phyloP scores from a whole-genome alignment of 2,113 vertebrate genomes.

The Scartelaos histophorus region DNA sequence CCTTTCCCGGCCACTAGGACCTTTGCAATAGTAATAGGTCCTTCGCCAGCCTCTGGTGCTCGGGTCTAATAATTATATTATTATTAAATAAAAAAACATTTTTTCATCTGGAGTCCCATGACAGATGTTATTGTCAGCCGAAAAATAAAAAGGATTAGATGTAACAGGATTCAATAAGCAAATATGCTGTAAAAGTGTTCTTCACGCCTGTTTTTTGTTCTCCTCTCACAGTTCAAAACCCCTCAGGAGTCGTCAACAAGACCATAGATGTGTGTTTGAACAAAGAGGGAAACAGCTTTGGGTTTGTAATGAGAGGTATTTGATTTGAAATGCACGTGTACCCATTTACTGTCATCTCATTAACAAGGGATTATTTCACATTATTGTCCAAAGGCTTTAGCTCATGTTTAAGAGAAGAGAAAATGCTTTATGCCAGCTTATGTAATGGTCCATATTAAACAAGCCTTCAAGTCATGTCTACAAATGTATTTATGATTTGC shows the following conservation, averaged over 20 bases:
- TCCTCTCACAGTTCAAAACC: conserved; percentile 82
- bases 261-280: conserved; percentile 91
- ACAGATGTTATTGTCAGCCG: too few species aligned
- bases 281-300: conserved; percentile 97
- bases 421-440: not conserved
- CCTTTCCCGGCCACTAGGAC: too few species aligned
- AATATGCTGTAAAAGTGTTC: not conserved
- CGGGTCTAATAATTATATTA: too few species aligned
- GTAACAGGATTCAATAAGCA: too few species aligned
- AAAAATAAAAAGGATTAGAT: not conserved
- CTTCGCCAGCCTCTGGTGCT: too few species aligned
- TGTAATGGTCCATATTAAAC: not conserved
- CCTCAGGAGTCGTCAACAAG: conserved; percentile 86
- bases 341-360: not conserved
- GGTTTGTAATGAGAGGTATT: conserved; percentile 94
- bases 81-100: too few species aligned
- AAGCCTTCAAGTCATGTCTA: not conserved
- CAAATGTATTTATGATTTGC: not conserved
- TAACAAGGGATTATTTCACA: not conserved
- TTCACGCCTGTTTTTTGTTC: not conserved
- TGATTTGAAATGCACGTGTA: not conserved
- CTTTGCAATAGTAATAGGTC: too few species aligned
- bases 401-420: not conserved
- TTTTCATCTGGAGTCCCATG: too few species aligned
- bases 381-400: not conserved